A percentile compares a stretch with the other conserved stretches of the same genome.
Evolutionary conservation across 92 coral and sea anemone genomes (phyloP).

Genomic region (Palythoa caribaeorum): DNA sequence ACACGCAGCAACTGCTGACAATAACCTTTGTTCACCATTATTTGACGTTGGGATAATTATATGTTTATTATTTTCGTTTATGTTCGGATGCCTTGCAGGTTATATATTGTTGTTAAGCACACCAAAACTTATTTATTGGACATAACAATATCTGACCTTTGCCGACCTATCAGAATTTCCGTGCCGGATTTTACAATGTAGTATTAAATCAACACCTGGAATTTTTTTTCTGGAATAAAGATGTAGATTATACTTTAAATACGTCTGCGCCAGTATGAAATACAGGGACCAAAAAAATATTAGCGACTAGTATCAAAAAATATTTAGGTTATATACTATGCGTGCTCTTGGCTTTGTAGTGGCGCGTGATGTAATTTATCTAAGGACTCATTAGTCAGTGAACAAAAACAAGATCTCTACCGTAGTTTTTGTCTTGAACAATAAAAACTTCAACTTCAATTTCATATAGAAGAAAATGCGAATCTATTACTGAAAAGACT

Average conservation of each 20-base stretch:
- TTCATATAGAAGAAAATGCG: background rate
- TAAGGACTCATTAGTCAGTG: background rate
- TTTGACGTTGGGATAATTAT: conserved; percentile 8
- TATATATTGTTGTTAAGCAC: conserved; percentile 39
- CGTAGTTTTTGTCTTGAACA: background rate
- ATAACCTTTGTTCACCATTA: conserved; percentile 28
- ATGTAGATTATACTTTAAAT: background rate
- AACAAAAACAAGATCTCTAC: background rate
- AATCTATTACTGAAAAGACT: background rate
- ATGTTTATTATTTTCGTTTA: conserved; percentile 2
- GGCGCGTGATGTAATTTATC: background rate
- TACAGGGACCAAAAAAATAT: background rate
- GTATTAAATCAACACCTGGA: background rate
- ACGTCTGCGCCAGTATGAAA: background rate
- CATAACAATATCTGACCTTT: conserved; percentile 28
- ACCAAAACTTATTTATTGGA: background rate
- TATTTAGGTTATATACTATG: background rate
- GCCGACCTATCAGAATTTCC: background rate
- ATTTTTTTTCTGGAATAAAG: background rate
- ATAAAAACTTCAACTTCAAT: background rate
- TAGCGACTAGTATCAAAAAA: too few relatives aligned
- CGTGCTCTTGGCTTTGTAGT: background rate
- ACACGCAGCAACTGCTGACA: background rate
- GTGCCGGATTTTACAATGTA: conserved; percentile 9
- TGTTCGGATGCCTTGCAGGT: conserved; percentile 20